Conservation (phyloP, 1,140 invertebrate genomes). For the Pissodes strobi region DNA sequence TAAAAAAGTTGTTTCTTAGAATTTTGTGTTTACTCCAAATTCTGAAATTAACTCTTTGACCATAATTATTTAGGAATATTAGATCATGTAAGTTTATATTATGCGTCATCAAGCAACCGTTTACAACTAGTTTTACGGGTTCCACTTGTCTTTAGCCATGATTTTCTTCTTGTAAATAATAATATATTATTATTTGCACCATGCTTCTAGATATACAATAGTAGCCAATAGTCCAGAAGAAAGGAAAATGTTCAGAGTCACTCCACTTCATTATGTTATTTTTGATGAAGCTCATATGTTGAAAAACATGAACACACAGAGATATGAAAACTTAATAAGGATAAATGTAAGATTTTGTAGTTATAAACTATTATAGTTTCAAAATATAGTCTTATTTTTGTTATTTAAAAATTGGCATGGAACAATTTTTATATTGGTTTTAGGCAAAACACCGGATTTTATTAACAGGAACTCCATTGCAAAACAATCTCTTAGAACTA, state of each 20-base stretch:
- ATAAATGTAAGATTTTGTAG: constrained; percentile 69
- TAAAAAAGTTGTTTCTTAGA: no score
- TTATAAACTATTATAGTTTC: constrained; percentile 10
- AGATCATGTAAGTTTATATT: no score
- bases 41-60: no score
- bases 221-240: constrained; percentile 85
- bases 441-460: constrained; percentile 81
- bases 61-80: no score
- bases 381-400: neutral
- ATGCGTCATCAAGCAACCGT: no score
- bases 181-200: no score
- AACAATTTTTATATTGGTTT: no score
- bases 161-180: no score
- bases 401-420: no score
- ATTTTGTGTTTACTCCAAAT: no score
- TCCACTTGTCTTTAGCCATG: no score
- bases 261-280: constrained; percentile 88
- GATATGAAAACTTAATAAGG: constrained; percentile 87
- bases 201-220: constrained; percentile 76
- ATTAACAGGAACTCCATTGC: constrained; percentile 90
- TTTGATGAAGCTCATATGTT: constrained; percentile 98
- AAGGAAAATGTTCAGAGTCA: constrained; percentile 85
- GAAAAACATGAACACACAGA: constrained; percentile 92
- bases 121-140: no score
- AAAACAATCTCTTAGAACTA: constrained; percentile 94